These are phyloP conservation scores for Hyaena hyaena DNA, from an alignment of 2,113 vertebrate species.

Conservation along the genomic window DNA sequence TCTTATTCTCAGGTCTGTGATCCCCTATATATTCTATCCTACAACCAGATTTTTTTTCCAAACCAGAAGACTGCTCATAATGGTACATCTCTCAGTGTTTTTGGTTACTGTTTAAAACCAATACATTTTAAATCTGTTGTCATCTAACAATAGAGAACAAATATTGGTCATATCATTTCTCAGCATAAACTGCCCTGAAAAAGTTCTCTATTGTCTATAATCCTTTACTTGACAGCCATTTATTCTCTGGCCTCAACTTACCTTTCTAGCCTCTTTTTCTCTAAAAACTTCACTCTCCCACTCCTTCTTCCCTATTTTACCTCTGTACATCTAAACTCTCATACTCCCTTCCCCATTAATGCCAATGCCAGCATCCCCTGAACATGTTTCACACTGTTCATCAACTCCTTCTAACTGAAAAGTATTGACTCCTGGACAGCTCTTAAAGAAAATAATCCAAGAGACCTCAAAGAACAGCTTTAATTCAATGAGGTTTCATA, in stretches of 20 bases:
- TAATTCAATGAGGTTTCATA: background rate
- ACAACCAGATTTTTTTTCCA: background rate
- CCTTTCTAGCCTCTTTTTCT: background rate
- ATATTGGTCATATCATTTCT: background rate
- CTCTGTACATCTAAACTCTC: background rate
- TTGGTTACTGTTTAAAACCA: background rate
- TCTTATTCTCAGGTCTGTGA: background rate
- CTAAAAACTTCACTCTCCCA: background rate
- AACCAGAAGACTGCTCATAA: background rate
- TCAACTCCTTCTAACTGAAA: background rate
- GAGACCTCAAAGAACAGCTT: background rate
- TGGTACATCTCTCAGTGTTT: background rate
- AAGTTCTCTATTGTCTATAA: background rate
- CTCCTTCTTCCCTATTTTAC: too few relatives aligned
- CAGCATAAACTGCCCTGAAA: background rate
- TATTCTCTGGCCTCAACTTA: background rate
- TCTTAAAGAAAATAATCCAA: background rate
- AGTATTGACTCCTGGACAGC: background rate
- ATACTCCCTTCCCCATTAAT: background rate
- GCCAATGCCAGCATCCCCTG: background rate
- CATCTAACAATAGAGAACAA: background rate
- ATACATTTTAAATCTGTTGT: background rate
- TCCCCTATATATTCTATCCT: background rate
- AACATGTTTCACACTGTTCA: background rate
- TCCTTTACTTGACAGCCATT: background rate